These are phyloP conservation scores for Microctenopoma steveboyesi DNA, from an alignment of 2,797 vertebrate species.

Conservation along the genomic window DNA sequence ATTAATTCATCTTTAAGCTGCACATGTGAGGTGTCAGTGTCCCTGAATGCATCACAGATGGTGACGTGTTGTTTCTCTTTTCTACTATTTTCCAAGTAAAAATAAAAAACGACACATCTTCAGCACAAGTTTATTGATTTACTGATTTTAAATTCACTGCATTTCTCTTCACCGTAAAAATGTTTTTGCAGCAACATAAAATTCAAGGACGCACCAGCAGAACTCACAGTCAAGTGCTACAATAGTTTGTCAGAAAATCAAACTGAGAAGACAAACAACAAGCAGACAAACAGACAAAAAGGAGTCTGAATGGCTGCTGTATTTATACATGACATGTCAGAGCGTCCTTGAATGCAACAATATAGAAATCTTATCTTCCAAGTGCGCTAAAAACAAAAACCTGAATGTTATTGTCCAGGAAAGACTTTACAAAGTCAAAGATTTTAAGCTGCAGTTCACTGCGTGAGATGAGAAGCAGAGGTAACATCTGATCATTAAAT, in stretches of 20 bases:
- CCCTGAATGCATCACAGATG: background rate
- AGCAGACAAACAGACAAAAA: background rate
- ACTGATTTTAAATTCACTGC: background rate
- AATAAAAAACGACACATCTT: background rate
- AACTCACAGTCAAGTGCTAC: background rate
- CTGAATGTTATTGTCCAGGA: no score
- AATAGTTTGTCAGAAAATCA: slow-evolving; percentile 22
- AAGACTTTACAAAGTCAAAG: no score
- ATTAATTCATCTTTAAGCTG: no score
- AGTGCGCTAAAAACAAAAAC: no score
- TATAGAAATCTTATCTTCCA: background rate
- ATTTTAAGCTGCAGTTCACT: no score
- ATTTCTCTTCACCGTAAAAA: background rate
- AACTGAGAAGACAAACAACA: slow-evolving; percentile 5
- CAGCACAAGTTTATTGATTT: background rate
- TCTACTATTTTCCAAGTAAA: no score
- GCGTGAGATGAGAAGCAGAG: no score
- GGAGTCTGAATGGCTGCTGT: no score
- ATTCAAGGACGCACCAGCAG: slow-evolving; percentile 27
- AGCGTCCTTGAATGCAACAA: background rate
- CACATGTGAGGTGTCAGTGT: background rate
- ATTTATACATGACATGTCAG: background rate
- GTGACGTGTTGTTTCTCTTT: no score
- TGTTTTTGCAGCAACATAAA: slow-evolving; percentile 1
- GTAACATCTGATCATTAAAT: no score